phyloP scores from a whole-genome alignment of 2,888 invertebrate species.

The Trachelus iudaicus region DNA sequence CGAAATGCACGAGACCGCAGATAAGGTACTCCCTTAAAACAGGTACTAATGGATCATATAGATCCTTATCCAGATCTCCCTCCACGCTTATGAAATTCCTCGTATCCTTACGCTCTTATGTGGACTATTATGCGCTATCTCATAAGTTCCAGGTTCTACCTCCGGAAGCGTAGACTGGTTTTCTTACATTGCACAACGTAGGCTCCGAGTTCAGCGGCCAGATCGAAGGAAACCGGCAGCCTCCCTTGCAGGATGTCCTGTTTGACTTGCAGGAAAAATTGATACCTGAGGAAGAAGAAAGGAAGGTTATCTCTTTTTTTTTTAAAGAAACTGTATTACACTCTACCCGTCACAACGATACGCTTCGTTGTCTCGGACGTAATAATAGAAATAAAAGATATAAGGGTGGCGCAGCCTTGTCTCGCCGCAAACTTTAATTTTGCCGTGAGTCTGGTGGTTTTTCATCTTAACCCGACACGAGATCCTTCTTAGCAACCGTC shows the following conservation, averaged over 20 bases:
- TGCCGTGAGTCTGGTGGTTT: constrained; percentile 31
- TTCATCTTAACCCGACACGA: constrained; percentile 27
- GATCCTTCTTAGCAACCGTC: constrained; percentile 9
- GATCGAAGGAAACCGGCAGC: constrained; percentile 89
- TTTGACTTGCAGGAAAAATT: constrained; percentile 96
- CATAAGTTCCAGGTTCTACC: background rate
- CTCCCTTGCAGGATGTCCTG: constrained; percentile 96
- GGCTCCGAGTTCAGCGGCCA: constrained; percentile 91
- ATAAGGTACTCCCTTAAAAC: background rate
- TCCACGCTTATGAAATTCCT: background rate
- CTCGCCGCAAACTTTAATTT: constrained; percentile 33
- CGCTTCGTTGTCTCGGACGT: background rate
- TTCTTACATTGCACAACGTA: constrained; percentile 94
- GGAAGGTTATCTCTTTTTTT: constrained; percentile 1
- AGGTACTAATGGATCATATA: background rate
- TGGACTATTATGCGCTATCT: background rate
- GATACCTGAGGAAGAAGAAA: constrained; percentile 78
- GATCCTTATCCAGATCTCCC: background rate
- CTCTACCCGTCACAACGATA: background rate
- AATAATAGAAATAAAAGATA: background rate
- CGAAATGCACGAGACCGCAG: background rate
- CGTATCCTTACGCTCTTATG: background rate
- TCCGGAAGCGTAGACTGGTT: background rate
- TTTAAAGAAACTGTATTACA: background rate
- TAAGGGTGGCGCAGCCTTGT: background rate